A percentile compares a stretch with the other conserved stretches of the same genome.
Evolutionary conservation across 2,888 invertebrate genomes (phyloP).

Genomic region (Ctena decussata): DNA sequence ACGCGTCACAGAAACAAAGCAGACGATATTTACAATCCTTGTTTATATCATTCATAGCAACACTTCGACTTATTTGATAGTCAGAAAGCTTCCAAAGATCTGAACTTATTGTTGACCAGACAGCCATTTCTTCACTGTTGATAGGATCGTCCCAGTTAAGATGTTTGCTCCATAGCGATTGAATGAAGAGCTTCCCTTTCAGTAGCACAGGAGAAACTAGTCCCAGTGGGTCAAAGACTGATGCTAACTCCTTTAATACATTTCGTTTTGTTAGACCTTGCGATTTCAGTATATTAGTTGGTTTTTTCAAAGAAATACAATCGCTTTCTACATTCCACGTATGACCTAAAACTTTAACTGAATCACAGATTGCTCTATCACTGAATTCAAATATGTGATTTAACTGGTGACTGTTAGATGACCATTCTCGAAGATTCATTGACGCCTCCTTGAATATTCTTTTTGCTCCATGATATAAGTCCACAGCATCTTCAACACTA

Average conservation of each 20-base stretch:
- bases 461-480: background rate
- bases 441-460: background rate
- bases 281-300: background rate
- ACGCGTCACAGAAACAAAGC: constrained; percentile 5
- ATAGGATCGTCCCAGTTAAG: constrained; percentile 11
- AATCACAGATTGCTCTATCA: background rate
- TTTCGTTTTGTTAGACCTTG: constrained; percentile 2
- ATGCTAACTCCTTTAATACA: background rate
- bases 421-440: constrained; percentile 2
- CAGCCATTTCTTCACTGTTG: background rate
- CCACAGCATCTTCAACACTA: background rate
- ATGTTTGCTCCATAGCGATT: constrained; percentile 15
- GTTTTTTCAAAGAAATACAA: background rate
- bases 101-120: background rate
- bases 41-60: background rate
- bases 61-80: background rate
- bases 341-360: background rate
- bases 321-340: background rate
- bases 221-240: background rate
- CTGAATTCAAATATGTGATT: background rate
- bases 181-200: constrained; percentile 3
- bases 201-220: background rate
- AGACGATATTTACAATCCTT: background rate
- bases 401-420: background rate
- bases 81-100: background rate